phyloP scores from a whole-genome alignment of 2,113 vertebrate genomes.

The Alligator mississippiensis region DNA sequence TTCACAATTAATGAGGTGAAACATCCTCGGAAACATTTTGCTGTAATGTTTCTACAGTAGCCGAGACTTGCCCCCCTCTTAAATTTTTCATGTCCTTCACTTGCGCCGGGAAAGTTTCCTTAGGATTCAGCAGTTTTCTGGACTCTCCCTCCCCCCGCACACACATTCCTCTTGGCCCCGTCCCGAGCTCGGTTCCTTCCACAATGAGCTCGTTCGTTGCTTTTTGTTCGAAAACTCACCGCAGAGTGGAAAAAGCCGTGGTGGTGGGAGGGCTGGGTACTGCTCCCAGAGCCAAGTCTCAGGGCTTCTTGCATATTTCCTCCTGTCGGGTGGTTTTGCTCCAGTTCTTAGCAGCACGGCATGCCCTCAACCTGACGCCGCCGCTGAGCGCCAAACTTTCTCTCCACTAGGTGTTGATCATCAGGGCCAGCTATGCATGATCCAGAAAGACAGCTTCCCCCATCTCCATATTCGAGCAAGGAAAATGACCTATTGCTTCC shows the following conservation, averaged over 20 bases:
- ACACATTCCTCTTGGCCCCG: not conserved
- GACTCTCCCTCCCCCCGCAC: not conserved
- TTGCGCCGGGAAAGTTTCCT: conserved; percentile 59
- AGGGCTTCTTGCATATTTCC: not conserved
- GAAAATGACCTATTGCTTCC: not conserved
- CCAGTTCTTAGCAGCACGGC: not conserved
- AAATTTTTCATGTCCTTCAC: conserved; percentile 61
- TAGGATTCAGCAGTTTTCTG: conserved; percentile 53
- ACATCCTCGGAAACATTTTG: conserved; percentile 63
- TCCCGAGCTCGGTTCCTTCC: not conserved
- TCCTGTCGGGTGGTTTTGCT: not conserved
- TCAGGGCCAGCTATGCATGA: not conserved
- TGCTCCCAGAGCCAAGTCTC: not conserved
- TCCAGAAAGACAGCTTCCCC: no score
- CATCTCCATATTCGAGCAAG: no score
- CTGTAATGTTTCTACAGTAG: conserved; percentile 60
- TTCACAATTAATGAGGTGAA: conserved; percentile 74
- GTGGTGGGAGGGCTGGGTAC: not conserved
- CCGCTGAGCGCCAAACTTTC: not conserved
- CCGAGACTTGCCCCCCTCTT: conserved; percentile 50
- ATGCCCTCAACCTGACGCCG: not conserved
- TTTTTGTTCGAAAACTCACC: not conserved
- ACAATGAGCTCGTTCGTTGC: not conserved
- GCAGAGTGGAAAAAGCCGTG: not conserved
- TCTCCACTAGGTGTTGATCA: not conserved